Evolutionary conservation across 2,113 vertebrate genomes (phyloP), one percentile per base, ranked within the genome.

Genomic region (Gavia stellata): DNA sequence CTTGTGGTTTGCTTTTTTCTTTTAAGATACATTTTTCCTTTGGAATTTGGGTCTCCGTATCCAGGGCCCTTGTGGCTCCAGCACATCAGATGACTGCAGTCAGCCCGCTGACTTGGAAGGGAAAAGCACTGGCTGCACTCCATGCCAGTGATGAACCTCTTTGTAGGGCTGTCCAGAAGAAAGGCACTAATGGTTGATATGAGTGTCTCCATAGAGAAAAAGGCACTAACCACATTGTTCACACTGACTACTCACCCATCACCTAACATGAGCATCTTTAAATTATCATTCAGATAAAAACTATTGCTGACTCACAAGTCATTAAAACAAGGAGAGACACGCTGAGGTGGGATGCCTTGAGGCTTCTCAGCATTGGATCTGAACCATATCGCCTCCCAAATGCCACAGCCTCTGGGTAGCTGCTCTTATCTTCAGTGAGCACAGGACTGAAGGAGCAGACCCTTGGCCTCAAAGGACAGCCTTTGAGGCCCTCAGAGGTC

Each of bases 301-400:
- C 36, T 8, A 11, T 9, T 87, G 84, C 78, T 62, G 85, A 67
- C 25, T 78, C 42, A 47, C 28, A 74, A 66, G 63, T 33, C 3
- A 5, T 33, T 62, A 50, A 65, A 72, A 49, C 29, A 81, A 58
- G 28, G n/a, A 70, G 67, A 82, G 33, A 55, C 3, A 1, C 28
- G 34, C n/a, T 68, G 61, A 70, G 53, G 26, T 45, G 70, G 47
- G 73, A 71, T 50, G 38, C 56, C 85, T 63, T 26, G 4, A 78
- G 70, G 59, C 26, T 86, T 40, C 81, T 74, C 59, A 74, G 59
- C 68, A 8, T 0, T 66, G 94, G 33, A 56, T 80, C n/a, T 89
- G 68, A 42, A 38, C 14, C 0, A 0, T 18, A 28, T 47, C 3
- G 1, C 62, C 7, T 88, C 52, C 44, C 44, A 75, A 34, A 45